Base-by-base conservation (phyloP, 2,113 vertebrate species). In the Natator depressus region DNA sequence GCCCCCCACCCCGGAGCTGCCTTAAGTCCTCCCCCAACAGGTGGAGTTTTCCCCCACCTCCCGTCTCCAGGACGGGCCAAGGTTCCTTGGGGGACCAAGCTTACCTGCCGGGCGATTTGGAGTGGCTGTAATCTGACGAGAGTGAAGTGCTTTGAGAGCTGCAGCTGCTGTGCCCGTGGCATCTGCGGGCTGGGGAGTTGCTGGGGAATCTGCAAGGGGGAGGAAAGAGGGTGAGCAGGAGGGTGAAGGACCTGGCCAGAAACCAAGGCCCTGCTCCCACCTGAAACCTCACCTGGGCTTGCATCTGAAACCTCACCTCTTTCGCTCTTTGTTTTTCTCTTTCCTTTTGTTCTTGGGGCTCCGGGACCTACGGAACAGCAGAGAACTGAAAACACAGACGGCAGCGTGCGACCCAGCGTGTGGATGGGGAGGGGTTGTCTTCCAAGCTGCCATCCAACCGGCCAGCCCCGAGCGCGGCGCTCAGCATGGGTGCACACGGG, bases 281-380 rank as follows among this genome's bases (percentile, higher is more conserved):
- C 27, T 27, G 31, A 6, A 11, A 14, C 0, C 35, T 57, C 80
- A 0, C 0, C 22, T 12, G 1, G 49, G 49, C 5, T 2, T 5
- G 0, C 80, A 62, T 46, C 24, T 16, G 0, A 72, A 62, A 27
- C 51, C 98, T 99, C 97, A 99, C 99, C 99, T 99, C 98, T 99
- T 99, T 91, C 98, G 99, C 89, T 99, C 98, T 98, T 99, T 99
- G 98, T 98, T 99, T 98, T 99, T 99, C 96, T 99, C 99, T 99
- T 99, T 99, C 97, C 99, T 98, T 99, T 99, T 99, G 98, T 98
- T 99, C 98, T 99, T 99, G 96, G 98, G 98, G 97, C 99, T 99
- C 89, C 98, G 98, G 59, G 99, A 99, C 97, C 99, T 99, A 98
- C 8, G 10, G 91, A 91, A 97, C 88, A 98, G 69, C 82, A 65